These are phyloP conservation scores for Drosophila aff. DNA, from an alignment of 1,140 invertebrate genomes.

Conservation along the genomic window DNA sequence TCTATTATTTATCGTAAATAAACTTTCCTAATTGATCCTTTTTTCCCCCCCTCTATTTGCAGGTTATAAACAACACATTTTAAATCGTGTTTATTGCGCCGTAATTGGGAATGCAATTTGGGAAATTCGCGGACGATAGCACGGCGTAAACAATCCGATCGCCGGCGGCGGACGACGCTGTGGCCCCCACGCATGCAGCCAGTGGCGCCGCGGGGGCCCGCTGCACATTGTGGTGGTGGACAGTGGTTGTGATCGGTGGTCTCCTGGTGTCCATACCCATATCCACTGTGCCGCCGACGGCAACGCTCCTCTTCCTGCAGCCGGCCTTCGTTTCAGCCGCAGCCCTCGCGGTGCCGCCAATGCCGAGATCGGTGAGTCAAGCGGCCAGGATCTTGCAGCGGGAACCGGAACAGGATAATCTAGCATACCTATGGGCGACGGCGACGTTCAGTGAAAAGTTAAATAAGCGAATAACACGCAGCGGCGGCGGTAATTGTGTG, in stretches of 20 bases:
- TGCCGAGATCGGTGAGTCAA: constrained; percentile 43
- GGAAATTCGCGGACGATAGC: constrained; percentile 21
- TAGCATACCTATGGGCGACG: constrained; percentile 62
- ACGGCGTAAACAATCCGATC: constrained; percentile 69
- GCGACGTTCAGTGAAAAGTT: constrained; percentile 9
- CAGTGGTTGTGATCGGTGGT: constrained; percentile 63
- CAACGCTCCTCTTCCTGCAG: constrained; percentile 34
- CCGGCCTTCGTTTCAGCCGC: constrained; percentile 53
- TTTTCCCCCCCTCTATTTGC: neutral
- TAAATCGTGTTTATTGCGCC: constrained; percentile 7
- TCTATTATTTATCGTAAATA: neutral
- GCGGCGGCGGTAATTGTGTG: constrained; percentile 37
- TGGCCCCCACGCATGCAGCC: constrained; percentile 84
- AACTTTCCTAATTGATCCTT: neutral
- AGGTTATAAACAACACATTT: constrained; percentile 8
- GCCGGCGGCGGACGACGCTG: constrained; percentile 80
- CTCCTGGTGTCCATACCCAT: constrained; percentile 18
- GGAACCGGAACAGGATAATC: constrained; percentile 32
- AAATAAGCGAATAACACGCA: constrained; percentile 3
- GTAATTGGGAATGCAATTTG: constrained; percentile 26
- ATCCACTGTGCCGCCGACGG: constrained; percentile 10
- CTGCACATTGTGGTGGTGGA: constrained; percentile 69
- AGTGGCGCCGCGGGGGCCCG: constrained; percentile 84
- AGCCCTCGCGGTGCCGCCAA: constrained; percentile 84
- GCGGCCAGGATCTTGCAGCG: constrained; percentile 37